Base-by-base conservation (phyloP, 2,888 invertebrate genomes). In the Parapristionchus giblindavisi region DNA sequence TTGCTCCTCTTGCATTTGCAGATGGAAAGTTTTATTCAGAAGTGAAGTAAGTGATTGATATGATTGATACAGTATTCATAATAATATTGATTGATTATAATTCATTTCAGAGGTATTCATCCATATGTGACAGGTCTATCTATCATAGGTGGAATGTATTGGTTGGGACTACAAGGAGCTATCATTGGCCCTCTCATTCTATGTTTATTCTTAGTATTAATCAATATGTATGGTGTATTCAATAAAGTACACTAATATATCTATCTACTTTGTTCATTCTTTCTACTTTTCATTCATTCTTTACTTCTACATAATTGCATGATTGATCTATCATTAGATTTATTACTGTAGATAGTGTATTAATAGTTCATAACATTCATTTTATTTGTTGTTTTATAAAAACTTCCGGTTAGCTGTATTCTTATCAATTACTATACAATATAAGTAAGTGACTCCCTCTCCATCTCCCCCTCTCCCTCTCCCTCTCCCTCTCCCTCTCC, bases 61-160 rank as follows among this genome's bases (percentile, higher is more conserved):
- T 52, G 0, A 8, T 29, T 8, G 8, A 40, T 5, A n/a, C 24
- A 21, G 32, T 74, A 38, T 74, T 66, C 60, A 38, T 24, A 6
- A 24, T 61, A 5, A 24, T 61, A 34, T 24, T 29, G 6, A 61
- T 32, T 36, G 61, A 61, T 68, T n/a, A 21, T 8, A 34, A 27
- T 43, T 32, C 27, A n/a, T 85, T 87, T 73, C 87, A 94, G 95
- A 75, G 93, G 94, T 32, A 95, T 96, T 2, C 97, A 97, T 90
- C 97, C 97, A 0, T 98, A 97, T 90, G 92, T 98, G 78, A 97
- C 97, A 11, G 98, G 96, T 48, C 90, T 99, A 74, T 94, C 98
- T 2, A 95, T 99, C 87, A 97, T 96, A 27, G 98, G 98, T 17
- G 99, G 99, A 63, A 94, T 99, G 88, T 96, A 96, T 90, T 98